A percentile compares a stretch with the other conserved stretches of the same genome.
Evolutionary conservation across 1,140 invertebrate species (phyloP).

Genomic region (Ceratoteleas bidentatus): DNA sequence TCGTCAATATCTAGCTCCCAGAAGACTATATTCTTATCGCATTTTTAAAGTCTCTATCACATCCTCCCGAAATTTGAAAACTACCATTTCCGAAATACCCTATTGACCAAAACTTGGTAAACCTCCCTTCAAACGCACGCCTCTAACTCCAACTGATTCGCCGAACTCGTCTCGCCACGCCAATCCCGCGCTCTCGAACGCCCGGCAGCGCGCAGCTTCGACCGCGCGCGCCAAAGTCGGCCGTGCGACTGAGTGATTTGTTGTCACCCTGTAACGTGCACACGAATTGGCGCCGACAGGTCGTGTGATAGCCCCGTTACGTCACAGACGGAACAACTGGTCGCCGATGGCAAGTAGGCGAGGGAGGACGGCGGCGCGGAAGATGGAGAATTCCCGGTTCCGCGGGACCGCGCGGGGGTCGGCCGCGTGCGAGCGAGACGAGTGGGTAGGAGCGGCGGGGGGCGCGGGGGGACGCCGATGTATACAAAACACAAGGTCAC

Average conservation of each 20-base stretch:
- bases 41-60: no score
- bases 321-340: slow-evolving; percentile 78
- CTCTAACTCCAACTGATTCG: no score
- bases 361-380: slow-evolving; percentile 62
- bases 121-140: no score
- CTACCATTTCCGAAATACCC: no score
- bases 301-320: slow-evolving; percentile 76
- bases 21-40: no score
- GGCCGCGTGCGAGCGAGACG: slow-evolving; percentile 44
- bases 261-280: slow-evolving; percentile 55
- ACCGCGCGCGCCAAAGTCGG: slow-evolving; percentile 22
- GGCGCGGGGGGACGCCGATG: slow-evolving; percentile 69
- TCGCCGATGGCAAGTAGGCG: slow-evolving; percentile 67
- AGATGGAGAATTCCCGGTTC: slow-evolving; percentile 68
- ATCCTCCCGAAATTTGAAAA: no score
- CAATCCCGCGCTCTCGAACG: no score
- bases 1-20: no score
- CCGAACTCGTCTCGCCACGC: no score
- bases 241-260: slow-evolving; percentile 43
- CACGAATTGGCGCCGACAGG: slow-evolving; percentile 71
- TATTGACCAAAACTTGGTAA: no score
- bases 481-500: slow-evolving; percentile 80
- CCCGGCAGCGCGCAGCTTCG: neutral
- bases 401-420: slow-evolving; percentile 65
- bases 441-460: slow-evolving; percentile 15